Percentiles rank a stretch among this genome's conserved stretches.
phyloP scores from a whole-genome alignment of 2,113 vertebrate genomes.

The Carassius gibelio region DNA sequence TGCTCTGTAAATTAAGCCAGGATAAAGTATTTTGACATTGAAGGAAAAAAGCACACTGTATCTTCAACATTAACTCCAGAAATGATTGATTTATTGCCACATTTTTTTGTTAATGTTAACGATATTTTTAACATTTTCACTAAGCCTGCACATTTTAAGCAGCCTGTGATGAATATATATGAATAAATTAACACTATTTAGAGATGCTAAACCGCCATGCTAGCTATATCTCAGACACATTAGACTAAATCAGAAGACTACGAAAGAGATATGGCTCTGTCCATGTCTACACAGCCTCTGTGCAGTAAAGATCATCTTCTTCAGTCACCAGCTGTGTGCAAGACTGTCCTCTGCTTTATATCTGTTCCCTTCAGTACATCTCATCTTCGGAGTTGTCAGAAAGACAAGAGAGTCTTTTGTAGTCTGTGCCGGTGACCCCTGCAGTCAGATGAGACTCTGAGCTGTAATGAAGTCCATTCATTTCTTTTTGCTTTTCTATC shows the following conservation, averaged over 20 bases:
- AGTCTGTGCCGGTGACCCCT: slow-evolving; percentile 21
- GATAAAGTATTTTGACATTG: too few relatives aligned
- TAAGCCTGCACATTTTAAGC: not conserved
- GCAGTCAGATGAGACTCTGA: slow-evolving; percentile 17
- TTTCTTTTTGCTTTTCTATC: not conserved
- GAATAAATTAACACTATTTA: not conserved
- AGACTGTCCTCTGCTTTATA: not conserved
- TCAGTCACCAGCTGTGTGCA: not conserved
- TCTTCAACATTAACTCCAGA: too few relatives aligned
- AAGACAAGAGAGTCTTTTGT: slow-evolving; percentile 53
- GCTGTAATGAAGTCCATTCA: slow-evolving; percentile 46
- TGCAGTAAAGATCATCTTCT: not conserved
- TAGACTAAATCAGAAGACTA: not conserved
- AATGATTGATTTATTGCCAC: too few relatives aligned
- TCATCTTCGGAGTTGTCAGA: not conserved
- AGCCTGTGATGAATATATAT: not conserved
- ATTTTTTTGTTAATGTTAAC: too few relatives aligned
- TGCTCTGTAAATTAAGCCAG: too few relatives aligned
- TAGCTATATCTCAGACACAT: not conserved
- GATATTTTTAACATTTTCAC: too few relatives aligned
- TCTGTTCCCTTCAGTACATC: slow-evolving; percentile 43
- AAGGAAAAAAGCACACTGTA: too few relatives aligned
- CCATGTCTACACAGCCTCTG: not conserved
- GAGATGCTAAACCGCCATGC: not conserved
- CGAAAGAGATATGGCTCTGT: not conserved